phyloP scores from a whole-genome alignment of 2,113 vertebrate genomes.

The Callaeas wilsoni region DNA sequence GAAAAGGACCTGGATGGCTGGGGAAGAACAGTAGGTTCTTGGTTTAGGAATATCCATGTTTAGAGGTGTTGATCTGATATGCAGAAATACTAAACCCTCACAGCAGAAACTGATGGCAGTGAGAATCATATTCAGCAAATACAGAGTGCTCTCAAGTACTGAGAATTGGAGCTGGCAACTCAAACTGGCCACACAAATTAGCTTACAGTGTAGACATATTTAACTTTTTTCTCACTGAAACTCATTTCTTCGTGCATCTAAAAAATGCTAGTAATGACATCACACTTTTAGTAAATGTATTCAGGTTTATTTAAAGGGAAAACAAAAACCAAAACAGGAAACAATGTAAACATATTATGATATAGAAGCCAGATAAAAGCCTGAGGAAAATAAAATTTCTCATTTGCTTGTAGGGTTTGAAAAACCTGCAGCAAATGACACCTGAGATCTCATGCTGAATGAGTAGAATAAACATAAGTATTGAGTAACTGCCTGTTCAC shows the following conservation, averaged over 20 bases:
- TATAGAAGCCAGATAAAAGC: background rate
- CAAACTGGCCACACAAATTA: background rate
- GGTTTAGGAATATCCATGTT: background rate
- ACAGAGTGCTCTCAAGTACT: background rate
- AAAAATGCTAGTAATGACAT: background rate
- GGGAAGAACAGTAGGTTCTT: background rate
- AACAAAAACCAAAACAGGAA: background rate
- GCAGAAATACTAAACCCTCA: background rate
- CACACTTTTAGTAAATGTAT: background rate
- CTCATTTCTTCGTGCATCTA: background rate
- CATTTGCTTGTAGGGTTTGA: background rate
- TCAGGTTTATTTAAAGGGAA: background rate
- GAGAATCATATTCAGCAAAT: background rate
- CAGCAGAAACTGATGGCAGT: background rate
- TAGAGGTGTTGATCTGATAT: background rate
- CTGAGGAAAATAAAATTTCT: background rate
- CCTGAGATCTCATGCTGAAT: background rate
- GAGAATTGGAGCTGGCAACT: background rate
- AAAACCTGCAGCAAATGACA: background rate
- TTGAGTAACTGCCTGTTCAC: background rate
- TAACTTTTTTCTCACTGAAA: background rate
- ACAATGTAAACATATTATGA: background rate
- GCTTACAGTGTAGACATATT: background rate
- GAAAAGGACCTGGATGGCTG: background rate
- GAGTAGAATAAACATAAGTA: background rate